phyloP scores from a whole-genome alignment of 2,797 vertebrate species.

The Morus bassanus region DNA sequence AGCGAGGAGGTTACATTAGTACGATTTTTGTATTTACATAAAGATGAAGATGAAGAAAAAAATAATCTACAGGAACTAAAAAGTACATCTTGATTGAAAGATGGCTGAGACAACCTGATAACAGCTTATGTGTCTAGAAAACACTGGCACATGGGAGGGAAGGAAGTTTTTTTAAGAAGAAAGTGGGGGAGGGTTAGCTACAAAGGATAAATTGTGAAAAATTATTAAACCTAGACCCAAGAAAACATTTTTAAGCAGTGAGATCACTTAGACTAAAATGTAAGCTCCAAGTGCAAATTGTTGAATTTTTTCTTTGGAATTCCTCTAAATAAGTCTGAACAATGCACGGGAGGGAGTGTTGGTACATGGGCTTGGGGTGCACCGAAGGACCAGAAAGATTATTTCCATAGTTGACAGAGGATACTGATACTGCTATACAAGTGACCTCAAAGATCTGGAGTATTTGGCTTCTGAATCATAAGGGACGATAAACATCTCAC shows the following conservation, averaged over 20 bases:
- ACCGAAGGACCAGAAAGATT: background rate
- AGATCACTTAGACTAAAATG: conserved; percentile 33
- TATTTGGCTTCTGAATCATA: background rate
- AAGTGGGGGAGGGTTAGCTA: conserved; percentile 49
- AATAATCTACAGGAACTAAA: conserved; percentile 51
- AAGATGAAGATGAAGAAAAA: conserved; percentile 39
- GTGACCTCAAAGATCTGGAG: background rate
- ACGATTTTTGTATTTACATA: conserved; percentile 53
- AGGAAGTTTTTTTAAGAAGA: conserved; percentile 37
- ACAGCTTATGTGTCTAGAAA: conserved; percentile 54
- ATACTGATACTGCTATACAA: background rate
- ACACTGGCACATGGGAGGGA: conserved; percentile 51
- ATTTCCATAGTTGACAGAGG: background rate
- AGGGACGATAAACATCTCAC: background rate
- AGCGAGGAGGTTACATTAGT: conserved; percentile 45
- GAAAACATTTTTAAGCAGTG: conserved; percentile 47
- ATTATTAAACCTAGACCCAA: conserved; percentile 56
- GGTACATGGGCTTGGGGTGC: rapidly evolving
- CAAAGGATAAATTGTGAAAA: conserved; percentile 36
- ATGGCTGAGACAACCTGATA: conserved; percentile 63
- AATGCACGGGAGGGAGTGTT: background rate
- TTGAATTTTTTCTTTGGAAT: conserved; percentile 1
- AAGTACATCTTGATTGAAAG: conserved; percentile 66
- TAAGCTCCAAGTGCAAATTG: conserved; percentile 11
- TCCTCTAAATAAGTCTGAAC: background rate